Conservation (phyloP, 2,888 invertebrate species). For the Kuschelorhynchus macadamiae region DNA sequence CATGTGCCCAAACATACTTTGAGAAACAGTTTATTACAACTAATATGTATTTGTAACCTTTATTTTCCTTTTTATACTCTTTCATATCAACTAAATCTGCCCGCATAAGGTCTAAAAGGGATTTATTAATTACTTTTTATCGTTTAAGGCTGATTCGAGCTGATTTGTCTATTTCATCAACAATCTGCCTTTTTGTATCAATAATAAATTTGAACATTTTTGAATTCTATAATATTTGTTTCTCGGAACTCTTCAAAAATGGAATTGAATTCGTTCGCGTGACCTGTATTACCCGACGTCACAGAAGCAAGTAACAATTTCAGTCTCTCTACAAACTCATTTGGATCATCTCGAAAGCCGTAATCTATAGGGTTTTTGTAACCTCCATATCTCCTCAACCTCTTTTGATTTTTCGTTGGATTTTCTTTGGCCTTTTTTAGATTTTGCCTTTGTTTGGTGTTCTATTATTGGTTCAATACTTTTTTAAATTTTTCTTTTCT, state of each 20-base stretch:
- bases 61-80: slow-evolving; percentile 57
- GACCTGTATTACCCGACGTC: slow-evolving; percentile 54
- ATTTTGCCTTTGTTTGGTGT: not conserved
- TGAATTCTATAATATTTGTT: slow-evolving; percentile 39
- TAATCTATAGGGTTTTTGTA: slow-evolving; percentile 9
- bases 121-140: slow-evolving; percentile 61
- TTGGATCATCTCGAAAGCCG: slow-evolving; percentile 41
- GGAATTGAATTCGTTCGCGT: slow-evolving; percentile 61
- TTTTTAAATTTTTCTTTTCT: no score
- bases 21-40: slow-evolving; percentile 62
- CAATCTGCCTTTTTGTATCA: slow-evolving; percentile 1
- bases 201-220: not conserved
- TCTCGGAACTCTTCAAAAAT: slow-evolving; percentile 58
- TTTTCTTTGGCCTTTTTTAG: not conserved
- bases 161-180: slow-evolving; percentile 51
- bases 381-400: slow-evolving; percentile 19
- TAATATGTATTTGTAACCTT: slow-evolving; percentile 59
- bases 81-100: slow-evolving; percentile 64
- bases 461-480: not conserved
- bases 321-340: slow-evolving; percentile 59
- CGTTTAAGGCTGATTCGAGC: slow-evolving; percentile 63
- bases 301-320: slow-evolving; percentile 55
- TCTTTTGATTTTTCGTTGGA: not conserved
- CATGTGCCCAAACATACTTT: slow-evolving; percentile 62
- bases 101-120: slow-evolving; percentile 65